These are phyloP conservation scores for Chaetogeoica ovagalla DNA, from an alignment of 2,888 invertebrate genomes.

Conservation along the genomic window DNA sequence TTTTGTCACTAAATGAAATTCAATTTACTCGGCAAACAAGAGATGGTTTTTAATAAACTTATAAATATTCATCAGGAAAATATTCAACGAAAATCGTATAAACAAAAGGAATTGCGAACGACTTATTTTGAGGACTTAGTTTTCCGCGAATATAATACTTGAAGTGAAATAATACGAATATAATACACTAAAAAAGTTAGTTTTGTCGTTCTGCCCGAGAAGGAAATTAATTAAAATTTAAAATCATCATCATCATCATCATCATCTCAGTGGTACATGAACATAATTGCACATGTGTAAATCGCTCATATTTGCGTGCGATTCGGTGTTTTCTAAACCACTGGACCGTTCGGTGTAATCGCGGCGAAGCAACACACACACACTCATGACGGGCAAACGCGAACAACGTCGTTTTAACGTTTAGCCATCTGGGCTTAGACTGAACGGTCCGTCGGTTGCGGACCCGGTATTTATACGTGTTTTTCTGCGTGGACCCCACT, in stretches of 20 bases:
- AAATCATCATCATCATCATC: too few species aligned
- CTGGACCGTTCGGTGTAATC: too few species aligned
- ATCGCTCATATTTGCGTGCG: background rate
- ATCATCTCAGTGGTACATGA: background rate
- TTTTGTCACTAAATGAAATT: constrained; percentile 28
- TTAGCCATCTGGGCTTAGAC: too few species aligned
- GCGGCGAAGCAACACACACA: too few species aligned
- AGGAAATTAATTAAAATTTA: background rate
- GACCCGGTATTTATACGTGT: too few species aligned
- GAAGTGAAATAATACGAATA: constrained; percentile 29
- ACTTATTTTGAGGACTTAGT: constrained; percentile 29
- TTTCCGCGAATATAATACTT: background rate
- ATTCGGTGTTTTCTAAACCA: background rate
- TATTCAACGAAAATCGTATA: background rate
- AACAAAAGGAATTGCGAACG: constrained; percentile 30
- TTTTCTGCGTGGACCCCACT: too few species aligned
- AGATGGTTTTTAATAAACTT: constrained; percentile 39
- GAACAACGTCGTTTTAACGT: too few species aligned
- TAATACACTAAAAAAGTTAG: constrained; percentile 30
- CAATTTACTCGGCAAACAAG: constrained; percentile 33
- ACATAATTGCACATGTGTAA: background rate
- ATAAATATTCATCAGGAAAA: constrained; percentile 42
- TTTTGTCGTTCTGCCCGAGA: background rate
- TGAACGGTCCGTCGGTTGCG: too few species aligned
- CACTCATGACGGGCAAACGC: too few species aligned